A percentile compares a stretch with the other conserved stretches of the same genome.
Evolutionary conservation across 2,888 invertebrate species (phyloP).

Genomic region (Lithophane leautieri): DNA sequence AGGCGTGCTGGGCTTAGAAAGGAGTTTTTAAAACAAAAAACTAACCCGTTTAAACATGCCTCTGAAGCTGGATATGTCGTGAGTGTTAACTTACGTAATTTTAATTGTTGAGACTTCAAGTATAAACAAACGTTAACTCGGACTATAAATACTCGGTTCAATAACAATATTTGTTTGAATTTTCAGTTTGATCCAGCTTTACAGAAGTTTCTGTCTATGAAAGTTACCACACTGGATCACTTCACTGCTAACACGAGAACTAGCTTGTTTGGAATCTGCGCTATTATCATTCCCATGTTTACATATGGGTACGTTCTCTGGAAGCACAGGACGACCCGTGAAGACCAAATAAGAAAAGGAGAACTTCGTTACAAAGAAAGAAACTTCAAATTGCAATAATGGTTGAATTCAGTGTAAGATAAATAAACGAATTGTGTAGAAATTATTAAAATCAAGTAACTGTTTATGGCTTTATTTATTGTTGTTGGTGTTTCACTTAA

Average conservation of each 20-base stretch:
- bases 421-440: slow-evolving; percentile 56
- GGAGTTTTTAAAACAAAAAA: slow-evolving; percentile 93
- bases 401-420: slow-evolving; percentile 41
- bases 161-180: slow-evolving; percentile 38
- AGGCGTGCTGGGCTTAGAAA: slow-evolving; percentile 91
- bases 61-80: slow-evolving; percentile 93
- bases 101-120: slow-evolving; percentile 47
- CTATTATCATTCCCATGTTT: slow-evolving; percentile 90
- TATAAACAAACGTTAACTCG: slow-evolving; percentile 46
- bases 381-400: slow-evolving; percentile 91
- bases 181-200: slow-evolving; percentile 95
- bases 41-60: slow-evolving; percentile 93
- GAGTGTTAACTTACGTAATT: slow-evolving; percentile 90
- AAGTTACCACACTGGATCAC: slow-evolving; percentile 91
- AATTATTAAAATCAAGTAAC: slow-evolving; percentile 62
- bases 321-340: slow-evolving; percentile 87
- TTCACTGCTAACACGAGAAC: slow-evolving; percentile 92
- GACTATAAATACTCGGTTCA: not conserved
- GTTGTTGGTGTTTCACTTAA: not conserved
- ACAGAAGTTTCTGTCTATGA: slow-evolving; percentile 93
- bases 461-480: slow-evolving; percentile 37
- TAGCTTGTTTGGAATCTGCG: slow-evolving; percentile 86
- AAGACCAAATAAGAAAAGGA: slow-evolving; percentile 92
- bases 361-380: slow-evolving; percentile 94
- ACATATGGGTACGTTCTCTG: slow-evolving; percentile 89